phyloP scores from a whole-genome alignment of 2,888 invertebrate genomes.

The Sthenelais limicola region DNA sequence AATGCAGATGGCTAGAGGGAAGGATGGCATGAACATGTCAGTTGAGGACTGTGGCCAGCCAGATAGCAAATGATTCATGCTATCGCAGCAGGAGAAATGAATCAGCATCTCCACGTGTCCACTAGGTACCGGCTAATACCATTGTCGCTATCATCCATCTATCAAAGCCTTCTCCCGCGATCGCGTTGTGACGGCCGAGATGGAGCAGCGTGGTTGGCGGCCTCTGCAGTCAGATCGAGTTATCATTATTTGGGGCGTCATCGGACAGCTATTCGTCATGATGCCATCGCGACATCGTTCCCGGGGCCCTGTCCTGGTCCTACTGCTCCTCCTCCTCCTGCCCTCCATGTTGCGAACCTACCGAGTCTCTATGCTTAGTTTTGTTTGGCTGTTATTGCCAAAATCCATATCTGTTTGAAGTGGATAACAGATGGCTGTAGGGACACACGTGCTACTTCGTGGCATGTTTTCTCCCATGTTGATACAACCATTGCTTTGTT shows the following conservation, averaged over 20 bases:
- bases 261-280: background rate
- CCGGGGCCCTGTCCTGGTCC: background rate
- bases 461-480: too few species aligned
- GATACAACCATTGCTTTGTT: too few species aligned
- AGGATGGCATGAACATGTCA: constrained; percentile 1
- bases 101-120: background rate
- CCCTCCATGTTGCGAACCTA: too few species aligned
- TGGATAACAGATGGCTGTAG: too few species aligned
- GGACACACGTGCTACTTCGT: too few species aligned
- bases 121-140: constrained; percentile 10
- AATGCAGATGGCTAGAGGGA: too few species aligned
- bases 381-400: too few species aligned
- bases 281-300: background rate
- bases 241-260: constrained; percentile 27
- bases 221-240: background rate
- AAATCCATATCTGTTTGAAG: too few species aligned
- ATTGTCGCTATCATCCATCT: constrained; percentile 18
- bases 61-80: constrained; percentile 21
- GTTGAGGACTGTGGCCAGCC: background rate
- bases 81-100: background rate
- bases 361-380: too few species aligned
- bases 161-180: background rate
- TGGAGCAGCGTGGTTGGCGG: too few species aligned
- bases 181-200: background rate
- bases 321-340: background rate